Conservation (phyloP, 2,888 invertebrate genomes). For the Slavum lentiscoides region DNA sequence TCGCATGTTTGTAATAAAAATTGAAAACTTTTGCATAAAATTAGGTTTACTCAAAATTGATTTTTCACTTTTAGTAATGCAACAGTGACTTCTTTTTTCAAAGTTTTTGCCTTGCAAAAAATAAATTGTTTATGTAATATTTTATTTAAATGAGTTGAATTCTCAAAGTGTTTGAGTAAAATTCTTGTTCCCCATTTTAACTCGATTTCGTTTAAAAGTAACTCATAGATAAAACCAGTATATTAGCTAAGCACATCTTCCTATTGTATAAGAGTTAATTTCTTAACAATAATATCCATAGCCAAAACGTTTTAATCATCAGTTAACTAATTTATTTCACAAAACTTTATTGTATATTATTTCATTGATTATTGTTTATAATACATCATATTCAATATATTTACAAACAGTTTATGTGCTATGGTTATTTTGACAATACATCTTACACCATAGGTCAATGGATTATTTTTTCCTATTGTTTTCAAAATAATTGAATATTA, state of each 20-base stretch:
- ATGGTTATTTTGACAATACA: constrained; percentile 22
- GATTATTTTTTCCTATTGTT: constrained; percentile 28
- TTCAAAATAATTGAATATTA: neutral
- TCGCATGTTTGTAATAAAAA: too few species aligned
- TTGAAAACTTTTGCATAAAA: too few species aligned
- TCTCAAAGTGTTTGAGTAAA: too few species aligned
- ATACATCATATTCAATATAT: neutral
- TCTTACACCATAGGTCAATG: neutral
- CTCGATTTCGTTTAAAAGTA: neutral
- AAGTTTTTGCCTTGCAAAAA: too few species aligned
- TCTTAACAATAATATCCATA: neutral
- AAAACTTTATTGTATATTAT: constrained; percentile 14
- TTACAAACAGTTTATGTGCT: constrained; percentile 9
- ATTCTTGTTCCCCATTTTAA: too few species aligned
- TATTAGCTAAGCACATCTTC: neutral
- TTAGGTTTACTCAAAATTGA: too few species aligned
- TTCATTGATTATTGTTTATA: neutral
- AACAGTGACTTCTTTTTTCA: too few species aligned
- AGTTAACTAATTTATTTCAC: constrained; percentile 1
- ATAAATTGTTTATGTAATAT: too few species aligned
- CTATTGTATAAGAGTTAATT: neutral
- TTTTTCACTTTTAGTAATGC: too few species aligned
- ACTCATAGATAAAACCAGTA: neutral
- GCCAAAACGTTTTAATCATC: neutral
- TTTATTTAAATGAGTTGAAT: too few species aligned